A percentile compares a stretch with the other conserved stretches of the same genome.
phyloP scores from a whole-genome alignment of 2,888 invertebrate genomes.

The Cosmia pyralina region DNA sequence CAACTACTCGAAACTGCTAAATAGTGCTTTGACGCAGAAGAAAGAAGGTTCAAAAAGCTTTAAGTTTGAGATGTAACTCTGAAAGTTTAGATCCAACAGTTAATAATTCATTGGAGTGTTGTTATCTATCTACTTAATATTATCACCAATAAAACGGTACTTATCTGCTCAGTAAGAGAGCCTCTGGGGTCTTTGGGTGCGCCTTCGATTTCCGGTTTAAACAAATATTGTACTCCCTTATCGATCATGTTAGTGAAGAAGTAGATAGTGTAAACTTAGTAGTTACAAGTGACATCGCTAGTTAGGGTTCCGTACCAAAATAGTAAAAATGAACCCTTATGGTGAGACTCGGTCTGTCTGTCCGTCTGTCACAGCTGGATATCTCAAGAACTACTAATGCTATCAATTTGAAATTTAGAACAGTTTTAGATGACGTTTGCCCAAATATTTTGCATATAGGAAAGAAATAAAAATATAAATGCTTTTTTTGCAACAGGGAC shows the following conservation, averaged over 20 bases:
- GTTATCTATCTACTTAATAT: slow-evolving; percentile 49
- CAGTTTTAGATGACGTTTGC: too few species aligned
- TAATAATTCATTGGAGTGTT: slow-evolving; percentile 22
- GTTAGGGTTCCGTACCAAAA: background rate
- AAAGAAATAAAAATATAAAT: too few species aligned
- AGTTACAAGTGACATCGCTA: slow-evolving; percentile 10
- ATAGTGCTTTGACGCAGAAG: background rate
- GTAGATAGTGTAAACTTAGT: slow-evolving; percentile 36
- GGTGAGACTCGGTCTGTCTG: too few species aligned
- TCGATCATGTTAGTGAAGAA: slow-evolving; percentile 49
- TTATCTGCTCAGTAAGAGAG: slow-evolving; percentile 52
- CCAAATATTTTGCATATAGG: too few species aligned
- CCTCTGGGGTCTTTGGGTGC: slow-evolving; percentile 57
- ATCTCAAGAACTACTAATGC: too few species aligned
- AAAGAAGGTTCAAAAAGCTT: background rate
- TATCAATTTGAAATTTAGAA: too few species aligned
- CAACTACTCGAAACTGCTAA: too few species aligned
- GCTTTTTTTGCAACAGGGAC: too few species aligned
- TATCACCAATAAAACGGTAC: slow-evolving; percentile 56
- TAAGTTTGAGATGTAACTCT: background rate
- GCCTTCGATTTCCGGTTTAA: slow-evolving; percentile 77
- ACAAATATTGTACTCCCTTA: slow-evolving; percentile 75
- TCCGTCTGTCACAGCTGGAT: too few species aligned
- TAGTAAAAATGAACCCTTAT: too few species aligned
- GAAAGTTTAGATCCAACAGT: background rate